Evolutionary conservation across 2,113 vertebrate species (phyloP), one percentile per base, ranked within the genome.

Genomic region (Agapornis roseicollis): DNA sequence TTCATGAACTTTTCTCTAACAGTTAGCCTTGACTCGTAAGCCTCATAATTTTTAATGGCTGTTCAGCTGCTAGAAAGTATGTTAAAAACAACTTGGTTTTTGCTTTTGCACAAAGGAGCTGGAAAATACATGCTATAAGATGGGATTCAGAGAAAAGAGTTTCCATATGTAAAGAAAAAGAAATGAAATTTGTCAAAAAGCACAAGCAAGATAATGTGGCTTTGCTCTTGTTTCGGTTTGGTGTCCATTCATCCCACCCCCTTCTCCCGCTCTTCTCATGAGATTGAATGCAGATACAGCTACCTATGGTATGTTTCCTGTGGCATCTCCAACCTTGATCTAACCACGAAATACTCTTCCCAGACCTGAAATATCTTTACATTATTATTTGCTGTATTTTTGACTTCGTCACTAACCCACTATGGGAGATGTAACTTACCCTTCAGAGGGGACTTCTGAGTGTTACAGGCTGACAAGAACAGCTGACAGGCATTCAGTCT

Each of bases 281-380:
- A 63, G 46, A 27, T 66, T 97, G 80, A 96, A 96, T 91, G 85
- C 69, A 96, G 46, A 28, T 89, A 50, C 56, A 94, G 16, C 80
- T 93, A 79, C 89, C 96, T 94, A 76, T 92, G 28, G 2, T 49
- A 13, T 80, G 49, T 74, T 97, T 97, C 70, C 69, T 95, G 87
- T 33, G 85, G 55, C 41, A 84, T 63, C 10, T 89, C 56, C 55
- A 73, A n/a, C 9, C 3, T 61, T 23, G 10, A 79, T 27, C 44
- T 79, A 93, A 88, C 24, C 9, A 31, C 28, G 70, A 80, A 61
- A 89, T 25, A 16, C 42, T 87, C 29, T 95, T 22, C 10, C 10
- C 17, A n/a, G 13, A 6, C 33, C 41, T 68, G 19, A 88, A 81
- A 52, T 28, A 85, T 25, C 28, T 91, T 94, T 92, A 85, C 10